phyloP scores from a whole-genome alignment of 1,140 invertebrate species.

The Kradibia gibbosae region DNA sequence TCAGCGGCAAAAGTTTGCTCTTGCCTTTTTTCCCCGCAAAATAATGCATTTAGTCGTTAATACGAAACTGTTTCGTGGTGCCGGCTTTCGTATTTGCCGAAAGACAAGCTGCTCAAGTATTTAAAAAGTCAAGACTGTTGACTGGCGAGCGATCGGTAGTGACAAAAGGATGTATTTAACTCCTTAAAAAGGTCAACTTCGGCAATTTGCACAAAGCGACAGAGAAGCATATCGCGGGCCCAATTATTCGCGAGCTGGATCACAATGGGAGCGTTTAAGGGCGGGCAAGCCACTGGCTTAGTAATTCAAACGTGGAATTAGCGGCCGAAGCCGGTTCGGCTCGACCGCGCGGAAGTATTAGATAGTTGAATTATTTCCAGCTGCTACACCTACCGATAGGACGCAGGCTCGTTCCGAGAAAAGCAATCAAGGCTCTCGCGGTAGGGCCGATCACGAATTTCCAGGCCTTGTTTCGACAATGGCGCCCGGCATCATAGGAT shows the following conservation, averaged over 20 bases:
- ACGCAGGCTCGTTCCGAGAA: background rate
- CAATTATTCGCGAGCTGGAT: no score
- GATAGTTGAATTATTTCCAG: slow-evolving; percentile 8
- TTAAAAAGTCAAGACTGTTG: background rate
- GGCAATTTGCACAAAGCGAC: no score
- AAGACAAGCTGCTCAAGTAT: no score
- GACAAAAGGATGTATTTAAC: no score
- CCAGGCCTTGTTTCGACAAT: background rate
- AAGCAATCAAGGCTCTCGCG: background rate
- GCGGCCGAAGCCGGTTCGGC: background rate
- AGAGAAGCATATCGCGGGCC: no score
- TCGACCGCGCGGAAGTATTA: background rate
- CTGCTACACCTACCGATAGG: background rate
- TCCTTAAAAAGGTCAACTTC: no score
- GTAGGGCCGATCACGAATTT: background rate
- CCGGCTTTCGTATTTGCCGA: background rate
- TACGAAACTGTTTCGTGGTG: no score
- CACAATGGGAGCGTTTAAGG: no score
- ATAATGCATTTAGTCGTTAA: background rate
- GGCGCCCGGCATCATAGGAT: background rate
- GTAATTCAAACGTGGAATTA: background rate
- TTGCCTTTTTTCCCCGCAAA: background rate
- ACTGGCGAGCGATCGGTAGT: background rate
- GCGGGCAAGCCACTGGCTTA: background rate
- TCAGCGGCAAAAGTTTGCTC: background rate